Evolutionary conservation across 2,888 invertebrate genomes (phyloP), one percentile per base, ranked within the genome.

Genomic region (Bombylius discolor): DNA sequence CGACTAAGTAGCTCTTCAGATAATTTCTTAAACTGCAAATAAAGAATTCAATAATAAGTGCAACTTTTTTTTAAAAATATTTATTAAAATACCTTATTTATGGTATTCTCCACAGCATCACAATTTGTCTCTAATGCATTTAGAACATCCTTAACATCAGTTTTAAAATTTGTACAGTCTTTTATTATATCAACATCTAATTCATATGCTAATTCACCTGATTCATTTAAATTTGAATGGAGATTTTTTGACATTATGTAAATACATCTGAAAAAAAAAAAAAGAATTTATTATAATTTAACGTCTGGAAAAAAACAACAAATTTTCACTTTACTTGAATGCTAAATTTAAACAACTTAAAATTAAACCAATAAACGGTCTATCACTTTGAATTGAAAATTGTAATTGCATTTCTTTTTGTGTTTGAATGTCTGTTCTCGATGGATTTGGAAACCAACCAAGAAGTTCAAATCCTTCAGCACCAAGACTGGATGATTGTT

Each of bases 361-460:
- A 49, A 64, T 64, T 31, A 63, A 52, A 23, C 64, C 62, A 50
- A 64, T 56, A 51, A 63, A 63, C 9, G 62, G 61, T n/a, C 58
- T 51, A 57, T 62, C 55, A 55, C 55, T 57, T n/a, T 60, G 53
- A 45, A 56, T 51, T 23, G 61, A 60, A 52, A 63, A 63, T 55
- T 64, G 63, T 47, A 76, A 70, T 70, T 83, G 82, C 64, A 81
- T 77, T 55, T 78, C 77, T 42, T 77, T 73, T 72, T 87, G 87
- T 45, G 84, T 80, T 64, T 77, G 76, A 60, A 87, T 76, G 73
- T 87, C 87, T 63, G 79, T 79, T 23, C 79, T 75, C 0, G 87
- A 87, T 1, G 88, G 88, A 66, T 82, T 78, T 1, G 84, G 87
- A 72, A 85, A 87, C 88, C 88, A 87, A 33, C 84, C 87, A 56